phyloP scores from a whole-genome alignment of 1,140 invertebrate species.

The Lepidurus arcticus region DNA sequence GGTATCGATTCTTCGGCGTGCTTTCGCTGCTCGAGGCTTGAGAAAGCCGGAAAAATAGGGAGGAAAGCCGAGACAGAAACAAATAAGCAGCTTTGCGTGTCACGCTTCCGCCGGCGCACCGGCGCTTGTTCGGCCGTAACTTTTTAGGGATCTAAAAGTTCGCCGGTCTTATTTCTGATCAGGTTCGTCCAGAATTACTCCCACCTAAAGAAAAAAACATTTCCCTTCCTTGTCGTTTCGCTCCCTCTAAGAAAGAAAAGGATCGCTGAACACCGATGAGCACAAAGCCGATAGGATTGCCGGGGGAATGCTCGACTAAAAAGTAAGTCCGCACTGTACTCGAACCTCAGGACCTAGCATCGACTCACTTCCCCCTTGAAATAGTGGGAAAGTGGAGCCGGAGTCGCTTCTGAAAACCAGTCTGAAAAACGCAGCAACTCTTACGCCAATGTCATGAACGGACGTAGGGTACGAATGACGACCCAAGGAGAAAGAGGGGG shows the following conservation, averaged over 20 bases:
- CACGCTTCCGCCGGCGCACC: neutral
- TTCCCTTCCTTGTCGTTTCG: neutral
- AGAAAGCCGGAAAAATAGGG: neutral
- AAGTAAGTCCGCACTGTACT: neutral
- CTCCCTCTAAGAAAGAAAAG: neutral
- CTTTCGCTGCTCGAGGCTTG: neutral
- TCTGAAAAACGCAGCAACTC: too few species aligned
- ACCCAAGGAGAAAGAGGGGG: too few species aligned
- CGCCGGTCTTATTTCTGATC: neutral
- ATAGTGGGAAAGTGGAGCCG: too few species aligned
- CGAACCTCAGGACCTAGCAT: too few species aligned
- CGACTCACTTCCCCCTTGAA: too few species aligned
- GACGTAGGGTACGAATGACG: too few species aligned
- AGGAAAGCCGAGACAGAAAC: neutral
- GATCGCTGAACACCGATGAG: neutral
- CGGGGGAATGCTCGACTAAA: neutral
- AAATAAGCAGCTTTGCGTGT: slow-evolving; percentile 22
- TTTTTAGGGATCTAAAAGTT: neutral
- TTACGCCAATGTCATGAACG: too few species aligned
- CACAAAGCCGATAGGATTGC: neutral
- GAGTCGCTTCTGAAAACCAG: too few species aligned
- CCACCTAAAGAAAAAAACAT: neutral
- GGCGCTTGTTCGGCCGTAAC: neutral
- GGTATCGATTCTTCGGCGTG: neutral
- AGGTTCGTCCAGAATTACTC: neutral